Evolutionary conservation across 2,797 vertebrate species (phyloP).

Genomic region (Bradypus variegatus): DNA sequence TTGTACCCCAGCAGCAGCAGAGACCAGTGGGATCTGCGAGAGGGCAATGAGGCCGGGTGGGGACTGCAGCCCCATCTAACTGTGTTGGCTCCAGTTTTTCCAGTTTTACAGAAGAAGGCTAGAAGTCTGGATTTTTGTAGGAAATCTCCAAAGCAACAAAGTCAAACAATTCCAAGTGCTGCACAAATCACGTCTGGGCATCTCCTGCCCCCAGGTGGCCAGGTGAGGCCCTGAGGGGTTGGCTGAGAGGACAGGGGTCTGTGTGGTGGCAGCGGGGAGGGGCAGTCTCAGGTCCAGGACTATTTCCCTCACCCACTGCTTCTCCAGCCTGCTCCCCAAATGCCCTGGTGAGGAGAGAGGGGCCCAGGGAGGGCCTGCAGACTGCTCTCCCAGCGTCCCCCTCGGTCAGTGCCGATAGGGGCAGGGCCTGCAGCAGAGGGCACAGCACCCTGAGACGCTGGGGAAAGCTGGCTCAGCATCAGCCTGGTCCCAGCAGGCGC

Average conservation of each 20-base stretch:
- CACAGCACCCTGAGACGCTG: accelerated
- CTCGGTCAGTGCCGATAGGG: no score
- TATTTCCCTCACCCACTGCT: accelerated
- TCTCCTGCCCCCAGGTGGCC: not conserved
- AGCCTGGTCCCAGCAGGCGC: accelerated
- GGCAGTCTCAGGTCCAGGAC: not conserved
- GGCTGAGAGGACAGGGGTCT: not conserved
- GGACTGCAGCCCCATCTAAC: not conserved
- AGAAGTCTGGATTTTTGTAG: not conserved
- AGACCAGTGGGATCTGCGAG: not conserved
- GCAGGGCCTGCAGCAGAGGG: not conserved
- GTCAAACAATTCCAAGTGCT: no score
- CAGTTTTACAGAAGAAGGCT: not conserved
- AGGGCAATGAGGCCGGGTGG: not conserved
- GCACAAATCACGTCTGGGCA: no score
- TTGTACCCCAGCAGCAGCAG: no score
- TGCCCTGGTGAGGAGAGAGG: no score
- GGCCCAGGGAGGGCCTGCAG: not conserved
- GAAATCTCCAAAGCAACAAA: not conserved
- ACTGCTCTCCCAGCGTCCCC: no score
- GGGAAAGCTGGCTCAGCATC: accelerated
- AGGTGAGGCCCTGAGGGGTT: not conserved
- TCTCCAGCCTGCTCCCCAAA: not conserved
- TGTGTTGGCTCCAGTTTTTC: accelerated
- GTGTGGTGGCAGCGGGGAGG: not conserved